Evolutionary conservation across 2,113 vertebrate species (phyloP), one percentile per base, ranked within the genome.

Genomic region (Sinocyclocheilus grahami): DNA sequence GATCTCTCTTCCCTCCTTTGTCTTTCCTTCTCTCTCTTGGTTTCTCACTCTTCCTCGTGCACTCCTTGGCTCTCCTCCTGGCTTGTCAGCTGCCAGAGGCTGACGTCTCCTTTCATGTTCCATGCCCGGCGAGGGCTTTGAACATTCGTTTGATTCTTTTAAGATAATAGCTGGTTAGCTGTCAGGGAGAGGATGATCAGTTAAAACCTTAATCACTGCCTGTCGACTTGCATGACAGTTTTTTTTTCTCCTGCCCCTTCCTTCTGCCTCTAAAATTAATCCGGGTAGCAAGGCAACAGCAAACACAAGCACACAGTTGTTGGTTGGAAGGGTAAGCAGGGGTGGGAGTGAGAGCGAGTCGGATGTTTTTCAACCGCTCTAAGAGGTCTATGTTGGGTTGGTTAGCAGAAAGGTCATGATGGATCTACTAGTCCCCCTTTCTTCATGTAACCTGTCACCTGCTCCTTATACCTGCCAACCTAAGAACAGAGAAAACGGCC

Each of bases 171-270:
- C 97, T 98, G 96, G 97, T 98, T 99, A 96, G 96, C 98, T 99
- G 98, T 99, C 98, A 99, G 97, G 96, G 92, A 95, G 95, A 94
- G 97, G 97, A 97, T 99, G 97, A 99, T 98, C 98, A 97, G 96
- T 98, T 99, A 99, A 99, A 99, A 97, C 98, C 98, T 98, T 99
- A 99, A 99, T 99, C 98, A 99, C 97, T 95, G 97, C 97, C 97
- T 99, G 98, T 98, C 97, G 97, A 97, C 97, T 97, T 93, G 93
- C 95, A 96, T 97, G 95, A 97, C 97, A 97, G 92, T 95, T 95
- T 95, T 96, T 96, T 95, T 94, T 95, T 95, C 93, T 94, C 33
- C 71, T 81, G 84, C 87, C 81, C 86, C 79, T 90, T 96, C 85
- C 81, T 85, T 86, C 95, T 90, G 87, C 77, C 89, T 90, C 91